phyloP scores from a whole-genome alignment of 1,140 invertebrate genomes.

The Bombus terrestris region DNA sequence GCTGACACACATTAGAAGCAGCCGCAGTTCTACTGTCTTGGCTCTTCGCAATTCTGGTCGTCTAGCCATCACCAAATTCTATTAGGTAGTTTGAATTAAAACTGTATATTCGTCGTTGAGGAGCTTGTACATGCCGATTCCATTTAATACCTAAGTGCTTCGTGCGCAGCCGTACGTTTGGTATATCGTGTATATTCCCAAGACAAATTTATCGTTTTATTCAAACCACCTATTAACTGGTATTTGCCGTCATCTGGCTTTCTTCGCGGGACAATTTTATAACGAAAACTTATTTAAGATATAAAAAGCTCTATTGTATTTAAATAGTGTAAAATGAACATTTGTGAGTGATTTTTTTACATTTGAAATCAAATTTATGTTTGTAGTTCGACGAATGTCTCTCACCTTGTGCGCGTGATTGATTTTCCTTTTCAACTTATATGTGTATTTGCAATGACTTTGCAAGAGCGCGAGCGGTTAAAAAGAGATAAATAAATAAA shows the following conservation, averaged over 20 bases:
- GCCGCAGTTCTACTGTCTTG: conserved; percentile 69
- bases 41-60: conserved; percentile 79
- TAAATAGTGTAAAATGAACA: conserved; percentile 83
- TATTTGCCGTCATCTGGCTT: conserved; percentile 80
- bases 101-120: conserved; percentile 71
- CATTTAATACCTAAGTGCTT: conserved; percentile 46
- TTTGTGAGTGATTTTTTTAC: conserved; percentile 80
- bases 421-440: conserved; percentile 75
- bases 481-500: conserved; percentile 22
- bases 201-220: conserved; percentile 75
- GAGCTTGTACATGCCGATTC: conserved; percentile 18
- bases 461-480: conserved; percentile 69
- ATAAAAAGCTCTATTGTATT: conserved; percentile 82
- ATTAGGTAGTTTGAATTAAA: conserved; percentile 79
- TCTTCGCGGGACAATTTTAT: conserved; percentile 80
- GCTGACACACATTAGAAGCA: conserved; percentile 72
- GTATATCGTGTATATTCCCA: conserved; percentile 33
- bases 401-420: conserved; percentile 82
- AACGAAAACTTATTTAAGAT: conserved; percentile 83
- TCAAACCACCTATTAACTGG: conserved; percentile 77
- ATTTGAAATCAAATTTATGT: conserved; percentile 81
- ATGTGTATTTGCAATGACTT: conserved; percentile 75
- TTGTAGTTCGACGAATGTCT: conserved; percentile 82
- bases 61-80: conserved; percentile 82
- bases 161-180: background rate